Evolutionary conservation across 2,888 invertebrate species (phyloP).

Genomic region (Graphium colonna): DNA sequence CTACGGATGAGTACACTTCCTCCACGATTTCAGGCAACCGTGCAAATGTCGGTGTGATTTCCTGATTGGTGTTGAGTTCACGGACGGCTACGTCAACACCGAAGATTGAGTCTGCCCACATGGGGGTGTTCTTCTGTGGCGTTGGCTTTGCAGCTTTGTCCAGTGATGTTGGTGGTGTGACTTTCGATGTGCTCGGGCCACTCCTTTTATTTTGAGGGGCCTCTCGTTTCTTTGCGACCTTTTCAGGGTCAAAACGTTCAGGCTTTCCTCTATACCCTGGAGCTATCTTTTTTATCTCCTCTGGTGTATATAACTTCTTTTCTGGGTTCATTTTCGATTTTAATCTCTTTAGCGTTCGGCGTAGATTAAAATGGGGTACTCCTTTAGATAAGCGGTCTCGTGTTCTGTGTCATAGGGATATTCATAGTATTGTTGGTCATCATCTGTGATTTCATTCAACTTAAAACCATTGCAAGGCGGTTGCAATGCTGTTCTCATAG

Average conservation of each 20-base stretch:
- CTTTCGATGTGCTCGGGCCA: constrained; percentile 12
- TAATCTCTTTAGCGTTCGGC: constrained; percentile 20
- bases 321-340: constrained; percentile 5
- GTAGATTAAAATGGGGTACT: not conserved
- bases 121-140: constrained; percentile 21
- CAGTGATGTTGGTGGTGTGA: constrained; percentile 11
- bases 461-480: too few species aligned
- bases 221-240: too few species aligned
- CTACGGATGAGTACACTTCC: constrained; percentile 31
- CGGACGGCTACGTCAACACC: constrained; percentile 30
- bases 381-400: too few species aligned
- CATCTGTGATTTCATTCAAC: too few species aligned
- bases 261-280: constrained; percentile 23
- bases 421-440: too few species aligned
- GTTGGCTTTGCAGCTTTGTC: constrained; percentile 23
- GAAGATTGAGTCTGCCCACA: constrained; percentile 33
- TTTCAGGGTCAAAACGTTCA: too few species aligned
- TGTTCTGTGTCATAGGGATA: too few species aligned
- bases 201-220: constrained; percentile 18
- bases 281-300: constrained; percentile 24
- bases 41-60: constrained; percentile 24
- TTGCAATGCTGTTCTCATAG: too few species aligned
- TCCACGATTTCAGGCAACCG: constrained; percentile 12
- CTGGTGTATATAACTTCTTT: constrained; percentile 23
- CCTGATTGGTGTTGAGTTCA: constrained; percentile 32